A percentile compares a stretch with the other conserved stretches of the same genome.
These are phyloP conservation scores for Xenus cinereus DNA, from an alignment of 2,113 vertebrate species.

Conservation along the genomic window DNA sequence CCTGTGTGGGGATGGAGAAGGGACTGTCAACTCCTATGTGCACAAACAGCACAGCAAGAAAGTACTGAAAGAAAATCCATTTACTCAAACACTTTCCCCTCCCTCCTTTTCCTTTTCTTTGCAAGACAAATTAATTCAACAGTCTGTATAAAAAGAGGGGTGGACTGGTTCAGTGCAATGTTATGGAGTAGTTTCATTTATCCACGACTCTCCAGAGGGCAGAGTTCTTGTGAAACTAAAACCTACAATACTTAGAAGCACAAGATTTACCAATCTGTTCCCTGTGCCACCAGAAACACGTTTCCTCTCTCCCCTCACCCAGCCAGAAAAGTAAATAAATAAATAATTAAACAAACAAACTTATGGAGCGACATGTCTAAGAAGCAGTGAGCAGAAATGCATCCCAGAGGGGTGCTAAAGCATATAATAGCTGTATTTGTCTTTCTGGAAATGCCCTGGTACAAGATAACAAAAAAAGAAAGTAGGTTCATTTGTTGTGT, in stretches of 20 bases:
- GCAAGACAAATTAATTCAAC: conserved; percentile 38
- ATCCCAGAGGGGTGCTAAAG: conserved; percentile 49
- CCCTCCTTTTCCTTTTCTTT: neutral
- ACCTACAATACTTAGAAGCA: neutral
- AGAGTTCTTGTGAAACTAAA: conserved; percentile 4
- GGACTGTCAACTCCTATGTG: neutral
- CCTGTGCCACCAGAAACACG: neutral
- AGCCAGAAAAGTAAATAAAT: neutral
- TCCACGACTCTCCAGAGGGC: conserved; percentile 8
- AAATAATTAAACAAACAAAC: neutral
- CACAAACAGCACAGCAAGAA: conserved; percentile 16
- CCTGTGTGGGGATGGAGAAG: neutral
- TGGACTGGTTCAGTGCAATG: neutral
- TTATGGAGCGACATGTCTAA: conserved; percentile 1
- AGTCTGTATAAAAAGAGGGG: neutral
- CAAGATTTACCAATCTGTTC: neutral
- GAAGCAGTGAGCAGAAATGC: conserved; percentile 23
- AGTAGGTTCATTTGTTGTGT: conserved; percentile 7
- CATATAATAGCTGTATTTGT: conserved; percentile 47
- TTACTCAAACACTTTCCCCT: neutral
- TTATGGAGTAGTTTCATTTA: conserved; percentile 42
- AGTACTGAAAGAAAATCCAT: neutral
- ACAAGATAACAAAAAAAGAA: neutral
- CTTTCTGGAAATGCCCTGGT: conserved; percentile 25
- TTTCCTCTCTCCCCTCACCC: neutral